Evolutionary conservation across 2,888 invertebrate genomes (phyloP).

Genomic region (Luperina nickerlii): DNA sequence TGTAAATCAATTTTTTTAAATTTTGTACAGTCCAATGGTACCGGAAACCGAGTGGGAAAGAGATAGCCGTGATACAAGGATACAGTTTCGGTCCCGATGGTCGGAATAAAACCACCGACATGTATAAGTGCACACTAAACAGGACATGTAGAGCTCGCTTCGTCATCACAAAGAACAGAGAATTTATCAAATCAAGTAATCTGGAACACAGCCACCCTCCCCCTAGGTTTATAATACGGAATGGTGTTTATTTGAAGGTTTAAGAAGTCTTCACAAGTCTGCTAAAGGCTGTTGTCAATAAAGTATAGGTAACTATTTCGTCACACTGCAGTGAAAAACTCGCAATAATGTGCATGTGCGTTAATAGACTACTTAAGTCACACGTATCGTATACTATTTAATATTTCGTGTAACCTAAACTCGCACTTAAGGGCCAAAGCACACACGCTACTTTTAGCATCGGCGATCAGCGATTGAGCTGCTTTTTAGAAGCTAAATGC

Average conservation of each 20-base stretch:
- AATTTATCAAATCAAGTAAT: constrained; percentile 19
- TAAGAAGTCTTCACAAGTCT: not conserved
- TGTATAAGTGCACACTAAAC: constrained; percentile 24
- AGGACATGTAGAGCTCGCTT: constrained; percentile 42
- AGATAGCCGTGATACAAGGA: constrained; percentile 68
- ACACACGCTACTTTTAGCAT: too few species aligned
- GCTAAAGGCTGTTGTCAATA: not conserved
- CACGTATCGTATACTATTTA: too few species aligned
- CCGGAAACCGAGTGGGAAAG: constrained; percentile 64
- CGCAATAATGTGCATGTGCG: too few species aligned
- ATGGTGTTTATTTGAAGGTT: constrained; percentile 33
- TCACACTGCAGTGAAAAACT: not conserved
- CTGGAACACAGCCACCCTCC: constrained; percentile 38
- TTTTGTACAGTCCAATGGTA: constrained; percentile 48
- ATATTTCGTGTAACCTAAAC: too few species aligned
- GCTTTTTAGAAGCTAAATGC: too few species aligned
- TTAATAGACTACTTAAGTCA: too few species aligned
- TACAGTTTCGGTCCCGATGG: constrained; percentile 69
- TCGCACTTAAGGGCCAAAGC: too few species aligned
- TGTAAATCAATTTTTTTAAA: not conserved
- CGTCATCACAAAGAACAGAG: constrained; percentile 16
- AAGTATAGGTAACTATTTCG: too few species aligned
- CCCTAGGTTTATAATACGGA: constrained; percentile 9
- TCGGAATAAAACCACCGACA: constrained; percentile 1
- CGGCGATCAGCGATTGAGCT: too few species aligned